Percentiles rank a stretch among this genome's conserved stretches.
Evolutionary conservation across 1,140 invertebrate genomes (phyloP).

Genomic region (Batillaria attramentaria): DNA sequence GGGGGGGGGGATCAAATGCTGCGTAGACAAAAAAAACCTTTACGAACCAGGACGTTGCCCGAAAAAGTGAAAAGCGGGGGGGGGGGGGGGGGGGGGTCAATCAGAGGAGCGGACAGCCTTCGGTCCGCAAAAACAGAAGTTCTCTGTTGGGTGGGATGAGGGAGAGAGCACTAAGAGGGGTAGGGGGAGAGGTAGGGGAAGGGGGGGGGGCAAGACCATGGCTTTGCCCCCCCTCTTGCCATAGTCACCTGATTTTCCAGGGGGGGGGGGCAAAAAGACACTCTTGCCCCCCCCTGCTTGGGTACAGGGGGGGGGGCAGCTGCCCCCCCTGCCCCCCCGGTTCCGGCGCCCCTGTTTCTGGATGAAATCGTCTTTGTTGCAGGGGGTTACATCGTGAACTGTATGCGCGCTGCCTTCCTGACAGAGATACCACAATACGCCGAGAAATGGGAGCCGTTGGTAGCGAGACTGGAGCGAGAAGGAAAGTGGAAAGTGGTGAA

Average conservation of each 20-base stretch:
- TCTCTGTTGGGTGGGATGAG: too few relatives aligned
- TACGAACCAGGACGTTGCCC: too few relatives aligned
- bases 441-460: constrained; percentile 16
- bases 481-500: constrained; percentile 19
- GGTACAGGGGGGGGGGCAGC: neutral
- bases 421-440: neutral
- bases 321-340: neutral
- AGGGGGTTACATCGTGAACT: constrained; percentile 31
- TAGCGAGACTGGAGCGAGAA: neutral
- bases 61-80: too few relatives aligned
- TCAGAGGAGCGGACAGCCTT: too few relatives aligned
- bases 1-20: too few relatives aligned
- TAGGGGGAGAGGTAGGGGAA: too few relatives aligned
- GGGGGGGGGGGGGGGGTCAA: too few relatives aligned
- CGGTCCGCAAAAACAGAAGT: too few relatives aligned
- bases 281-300: neutral
- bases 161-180: too few relatives aligned
- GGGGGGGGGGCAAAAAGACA: neutral
- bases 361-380: neutral
- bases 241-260: neutral
- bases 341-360: neutral
- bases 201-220: too few relatives aligned
- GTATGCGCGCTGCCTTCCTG: constrained; percentile 12
- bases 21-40: too few relatives aligned
- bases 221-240: too few relatives aligned